Evolutionary conservation across 2,113 vertebrate species (phyloP), one percentile per base, ranked within the genome.

Genomic region (Spheniscus mendiculus): DNA sequence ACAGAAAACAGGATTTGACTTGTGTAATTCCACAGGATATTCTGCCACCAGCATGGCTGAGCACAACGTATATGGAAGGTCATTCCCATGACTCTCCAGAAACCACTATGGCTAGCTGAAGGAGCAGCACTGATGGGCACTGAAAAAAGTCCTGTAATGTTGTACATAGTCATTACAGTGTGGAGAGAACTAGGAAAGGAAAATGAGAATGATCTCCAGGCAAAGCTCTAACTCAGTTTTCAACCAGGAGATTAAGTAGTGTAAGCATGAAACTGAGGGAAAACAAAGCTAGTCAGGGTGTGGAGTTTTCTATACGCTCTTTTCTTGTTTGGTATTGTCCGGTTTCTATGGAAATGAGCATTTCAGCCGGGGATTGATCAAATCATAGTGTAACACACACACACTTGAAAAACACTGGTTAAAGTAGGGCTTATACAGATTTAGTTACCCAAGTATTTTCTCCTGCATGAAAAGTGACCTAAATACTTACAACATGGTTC

Each of bases 401-500:
- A 67, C 19, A 26, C n/a, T 4, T 45, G 32, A 69, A 89, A 71
- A 71, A 21, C 36, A 52, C 1, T 11, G 9, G 8, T 81, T 36
- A 36, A 18, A 30, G 8, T 2, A 66, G 19, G 21, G 38, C 19
- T 63, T 63, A 15, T 2, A 44, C 1, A 69, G 38, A 63, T 87
- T 53, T 27, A 62, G 16, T 23, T 50, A 40, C 26, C 40, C 36
- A 21, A n/a, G 25, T 58, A 50, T 45, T 63, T 84, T 44, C 15
- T 82, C 53, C 45, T 70, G 25, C 23, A 29, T 4, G 47, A 56
- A 55, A 71, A 92, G 23, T 20, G 38, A 67, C 11, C 8, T 11
- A 55, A 44, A 29, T 38, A 25, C 7, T 56, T 1, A n/a, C 2
- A 76, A 15, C 6, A 47, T 0, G 10, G 52, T 3, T 90, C 21